Base-by-base conservation (phyloP, 2,797 vertebrate species). In the Halcyon smyrnensis region DNA sequence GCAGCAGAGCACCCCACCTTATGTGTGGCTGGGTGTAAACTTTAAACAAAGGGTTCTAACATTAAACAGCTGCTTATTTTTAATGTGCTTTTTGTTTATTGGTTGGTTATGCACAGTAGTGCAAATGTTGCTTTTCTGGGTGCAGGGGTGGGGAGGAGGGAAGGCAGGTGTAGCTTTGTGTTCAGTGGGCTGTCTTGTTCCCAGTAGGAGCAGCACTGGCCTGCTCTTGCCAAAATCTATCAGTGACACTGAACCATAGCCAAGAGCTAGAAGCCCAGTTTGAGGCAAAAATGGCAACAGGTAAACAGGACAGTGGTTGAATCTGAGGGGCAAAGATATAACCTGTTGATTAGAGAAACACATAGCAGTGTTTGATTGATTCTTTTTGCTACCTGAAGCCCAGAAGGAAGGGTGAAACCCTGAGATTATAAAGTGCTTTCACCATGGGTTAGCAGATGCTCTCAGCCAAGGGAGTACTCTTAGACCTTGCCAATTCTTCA, bases 401-500 rank as follows among this genome's bases (percentile, higher is more conserved):
- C 71, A 54, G 39, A 68, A 77, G 57, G n/a, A 80, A 84, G 74
- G 60, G 39, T n/a, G 41, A 65, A 87, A 91, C 45, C 32, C 57
- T 39, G 84, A 91, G 71, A 80, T 90, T 77, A 71, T 80, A 20
- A 90, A 93, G 45, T 85, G 57, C 68, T 81, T 94, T 85, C 24
- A 12, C 75, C 30, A 8, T 54, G 60, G 90, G 45, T 90, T 92
- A 87, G 90, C 95, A 96, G 93, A 95, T 95, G 90, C 86, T 93
- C 30, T 63, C 84, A 92, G 94, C 88, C 84, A 93, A 97, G 81
- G 88, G 94, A 95, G 85, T 67, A 57, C 53, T 89, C 88, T 84
- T 75, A 80, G 81, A 75, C 86, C 81, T 80, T 94, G 96, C 90
- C 95, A 96, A 19, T 95, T 89, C 93, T 96, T 95, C 94, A 96